Percentiles rank a stretch among this genome's conserved stretches.
Evolutionary conservation across 2,888 invertebrate genomes (phyloP).

Genomic region (Mylabris sibirica): DNA sequence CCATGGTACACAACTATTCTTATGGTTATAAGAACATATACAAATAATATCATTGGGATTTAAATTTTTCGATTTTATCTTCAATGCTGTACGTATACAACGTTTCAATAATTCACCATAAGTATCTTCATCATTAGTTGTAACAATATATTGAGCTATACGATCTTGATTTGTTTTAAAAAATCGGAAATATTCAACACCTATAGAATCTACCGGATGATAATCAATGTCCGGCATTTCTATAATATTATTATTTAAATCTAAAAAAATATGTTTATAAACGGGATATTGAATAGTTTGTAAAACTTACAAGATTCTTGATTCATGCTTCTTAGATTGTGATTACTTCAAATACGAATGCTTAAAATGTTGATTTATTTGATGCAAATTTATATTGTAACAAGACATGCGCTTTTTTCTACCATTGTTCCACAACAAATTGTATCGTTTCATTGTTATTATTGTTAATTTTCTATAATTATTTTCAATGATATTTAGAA

Average conservation of each 20-base stretch:
- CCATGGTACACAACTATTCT: slow-evolving; percentile 61
- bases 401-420: too few relatives aligned
- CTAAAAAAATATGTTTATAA: background rate
- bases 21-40: slow-evolving; percentile 62
- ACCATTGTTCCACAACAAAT: background rate
- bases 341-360: background rate
- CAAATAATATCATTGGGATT: slow-evolving; percentile 60
- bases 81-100: slow-evolving; percentile 61
- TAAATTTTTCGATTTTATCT: slow-evolving; percentile 58
- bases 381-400: too few relatives aligned
- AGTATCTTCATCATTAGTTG: slow-evolving; percentile 60
- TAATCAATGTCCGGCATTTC: slow-evolving; percentile 27
- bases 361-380: background rate
- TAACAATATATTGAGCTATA: slow-evolving; percentile 50
- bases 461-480: background rate
- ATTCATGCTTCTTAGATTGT: background rate
- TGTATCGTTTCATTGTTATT: background rate
- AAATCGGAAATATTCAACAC: slow-evolving; percentile 46
- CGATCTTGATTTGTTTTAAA: slow-evolving; percentile 47
- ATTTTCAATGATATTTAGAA: background rate
- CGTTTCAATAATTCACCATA: slow-evolving; percentile 58
- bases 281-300: background rate
- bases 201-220: slow-evolving; percentile 48
- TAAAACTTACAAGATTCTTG: background rate
- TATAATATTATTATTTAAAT: slow-evolving; percentile 23